A percentile compares a stretch with the other conserved stretches of the same genome.
Evolutionary conservation across 2,113 vertebrate genomes (phyloP).

Genomic region (Anser cygnoides): DNA sequence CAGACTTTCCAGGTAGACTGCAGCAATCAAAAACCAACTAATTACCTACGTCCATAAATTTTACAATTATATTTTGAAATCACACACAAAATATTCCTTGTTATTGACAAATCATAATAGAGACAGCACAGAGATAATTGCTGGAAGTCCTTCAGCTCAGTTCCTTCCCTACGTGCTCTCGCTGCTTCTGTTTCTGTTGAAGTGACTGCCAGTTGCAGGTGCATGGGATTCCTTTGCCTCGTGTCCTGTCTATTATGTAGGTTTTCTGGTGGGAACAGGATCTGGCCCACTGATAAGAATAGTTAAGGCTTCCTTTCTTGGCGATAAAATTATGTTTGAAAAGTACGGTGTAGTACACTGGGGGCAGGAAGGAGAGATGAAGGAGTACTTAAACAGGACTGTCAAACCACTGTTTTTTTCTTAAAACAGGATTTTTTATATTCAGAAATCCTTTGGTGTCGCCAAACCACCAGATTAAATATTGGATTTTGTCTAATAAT

Average conservation of each 20-base stretch:
- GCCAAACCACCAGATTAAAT: background rate
- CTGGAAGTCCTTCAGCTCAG: background rate
- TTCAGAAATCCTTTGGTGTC: background rate
- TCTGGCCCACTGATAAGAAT: background rate
- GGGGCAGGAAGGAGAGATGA: background rate
- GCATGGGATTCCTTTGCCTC: background rate
- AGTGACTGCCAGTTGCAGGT: too few relatives aligned
- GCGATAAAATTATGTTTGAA: background rate
- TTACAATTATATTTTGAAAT: background rate
- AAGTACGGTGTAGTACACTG: background rate
- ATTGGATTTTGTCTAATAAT: background rate
- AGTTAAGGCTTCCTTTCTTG: background rate
- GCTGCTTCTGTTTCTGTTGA: background rate
- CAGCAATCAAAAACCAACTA: background rate
- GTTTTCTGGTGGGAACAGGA: background rate
- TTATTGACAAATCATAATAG: background rate
- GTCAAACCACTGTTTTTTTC: background rate
- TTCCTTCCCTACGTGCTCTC: background rate
- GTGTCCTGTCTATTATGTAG: rapidly evolving
- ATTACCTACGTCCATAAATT: too few relatives aligned
- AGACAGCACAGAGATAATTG: background rate
- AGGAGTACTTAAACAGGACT: background rate
- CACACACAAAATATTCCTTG: background rate
- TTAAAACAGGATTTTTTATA: background rate
- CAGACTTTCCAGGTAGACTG: background rate